phyloP scores from a whole-genome alignment of 2,888 invertebrate genomes.

The Microctonus hyperodae region DNA sequence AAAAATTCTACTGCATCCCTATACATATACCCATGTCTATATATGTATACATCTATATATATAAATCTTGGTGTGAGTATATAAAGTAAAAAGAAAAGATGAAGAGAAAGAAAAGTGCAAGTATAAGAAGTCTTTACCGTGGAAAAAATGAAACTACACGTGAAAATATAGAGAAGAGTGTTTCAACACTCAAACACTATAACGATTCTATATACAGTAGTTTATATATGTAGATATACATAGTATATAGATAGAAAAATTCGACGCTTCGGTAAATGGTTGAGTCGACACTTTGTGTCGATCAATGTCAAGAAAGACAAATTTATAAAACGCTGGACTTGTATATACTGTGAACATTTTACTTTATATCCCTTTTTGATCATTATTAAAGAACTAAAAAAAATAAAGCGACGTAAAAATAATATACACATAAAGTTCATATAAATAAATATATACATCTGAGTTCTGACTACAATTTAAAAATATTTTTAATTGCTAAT shows the following conservation, averaged over 20 bases:
- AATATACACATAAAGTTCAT: no score
- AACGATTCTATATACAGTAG: no score
- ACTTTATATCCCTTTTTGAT: no score
- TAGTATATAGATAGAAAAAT: slow-evolving; percentile 26
- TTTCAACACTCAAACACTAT: no score
- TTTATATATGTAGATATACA: neutral
- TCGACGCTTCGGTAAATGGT: slow-evolving; percentile 49
- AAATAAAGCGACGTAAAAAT: no score
- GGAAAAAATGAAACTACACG: slow-evolving; percentile 59
- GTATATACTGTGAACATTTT: neutral
- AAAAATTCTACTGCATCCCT: no score
- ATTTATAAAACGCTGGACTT: neutral
- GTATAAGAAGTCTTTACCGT: slow-evolving; percentile 25
- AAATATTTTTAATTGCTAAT: neutral
- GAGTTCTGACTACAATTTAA: neutral
- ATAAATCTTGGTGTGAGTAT: neutral
- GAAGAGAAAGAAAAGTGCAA: slow-evolving; percentile 22
- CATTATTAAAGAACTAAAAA: no score
- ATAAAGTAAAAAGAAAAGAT: slow-evolving; percentile 29
- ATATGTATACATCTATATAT: neutral
- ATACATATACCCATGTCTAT: no score
- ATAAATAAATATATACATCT: no score
- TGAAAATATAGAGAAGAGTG: no score
- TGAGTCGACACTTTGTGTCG: slow-evolving; percentile 47
- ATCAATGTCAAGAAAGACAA: neutral